Conservation (phyloP, 2,888 invertebrate genomes). For the Mythimna vitellina region DNA sequence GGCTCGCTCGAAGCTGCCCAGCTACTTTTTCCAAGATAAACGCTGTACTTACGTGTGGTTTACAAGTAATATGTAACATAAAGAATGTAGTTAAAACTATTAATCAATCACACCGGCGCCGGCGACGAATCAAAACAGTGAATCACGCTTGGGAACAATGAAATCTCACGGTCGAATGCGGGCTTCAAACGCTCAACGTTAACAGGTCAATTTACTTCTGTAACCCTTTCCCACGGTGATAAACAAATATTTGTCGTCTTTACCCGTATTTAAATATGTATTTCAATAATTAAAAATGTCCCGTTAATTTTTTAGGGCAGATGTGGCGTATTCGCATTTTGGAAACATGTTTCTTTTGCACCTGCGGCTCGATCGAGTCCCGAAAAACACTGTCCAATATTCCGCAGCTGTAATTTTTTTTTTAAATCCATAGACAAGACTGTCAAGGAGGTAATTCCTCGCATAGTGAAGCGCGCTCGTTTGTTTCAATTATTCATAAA, state of each 20-base stretch:
- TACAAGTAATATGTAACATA: constrained; percentile 64
- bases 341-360: constrained; percentile 54
- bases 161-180: constrained; percentile 89
- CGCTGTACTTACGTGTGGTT: constrained; percentile 62
- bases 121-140: constrained; percentile 85
- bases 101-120: constrained; percentile 84
- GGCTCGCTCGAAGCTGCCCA: constrained; percentile 42
- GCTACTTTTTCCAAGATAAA: constrained; percentile 62
- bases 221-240: constrained; percentile 87
- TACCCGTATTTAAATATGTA: constrained; percentile 63
- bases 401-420: constrained; percentile 44
- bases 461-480: constrained; percentile 58
- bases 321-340: constrained; percentile 50
- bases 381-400: constrained; percentile 46
- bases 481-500: constrained; percentile 67
- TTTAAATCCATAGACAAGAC: constrained; percentile 46
- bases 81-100: constrained; percentile 78
- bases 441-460: constrained; percentile 52
- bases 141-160: constrained; percentile 86
- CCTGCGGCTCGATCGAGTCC: constrained; percentile 36
- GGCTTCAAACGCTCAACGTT: constrained; percentile 84
- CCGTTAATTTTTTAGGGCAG: constrained; percentile 56
- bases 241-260: constrained; percentile 77
- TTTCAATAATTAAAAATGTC: constrained; percentile 69
- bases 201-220: constrained; percentile 88